These are phyloP conservation scores for Drosophila anomalata DNA, from an alignment of 2,888 invertebrate species.

Conservation along the genomic window DNA sequence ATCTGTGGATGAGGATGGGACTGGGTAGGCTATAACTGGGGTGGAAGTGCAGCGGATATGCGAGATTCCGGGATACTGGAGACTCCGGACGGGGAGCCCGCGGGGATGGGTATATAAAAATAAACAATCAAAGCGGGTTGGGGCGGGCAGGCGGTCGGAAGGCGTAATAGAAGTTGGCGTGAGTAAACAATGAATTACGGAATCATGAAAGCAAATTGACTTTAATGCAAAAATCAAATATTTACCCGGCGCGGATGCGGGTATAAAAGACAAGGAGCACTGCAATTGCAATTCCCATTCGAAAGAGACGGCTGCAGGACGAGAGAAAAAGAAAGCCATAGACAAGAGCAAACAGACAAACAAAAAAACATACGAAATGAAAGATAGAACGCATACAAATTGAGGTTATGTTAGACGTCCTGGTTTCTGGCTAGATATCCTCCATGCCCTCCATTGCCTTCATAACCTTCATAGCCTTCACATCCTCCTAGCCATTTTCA, in stretches of 20 bases:
- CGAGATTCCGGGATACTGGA: slow-evolving; percentile 53
- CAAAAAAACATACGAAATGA: slow-evolving; percentile 32
- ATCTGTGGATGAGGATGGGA: slow-evolving; percentile 21
- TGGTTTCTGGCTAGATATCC: slow-evolving; percentile 7
- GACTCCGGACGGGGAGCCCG: slow-evolving; percentile 1
- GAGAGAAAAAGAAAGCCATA: slow-evolving; percentile 8
- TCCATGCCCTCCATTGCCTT: neutral
- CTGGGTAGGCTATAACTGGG: slow-evolving; percentile 50
- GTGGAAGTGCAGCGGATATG: slow-evolving; percentile 73
- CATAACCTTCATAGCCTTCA: neutral
- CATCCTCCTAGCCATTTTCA: slow-evolving; percentile 18
- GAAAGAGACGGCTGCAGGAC: slow-evolving; percentile 6
- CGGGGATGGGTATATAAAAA: slow-evolving; percentile 35
- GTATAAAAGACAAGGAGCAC: slow-evolving; percentile 37
- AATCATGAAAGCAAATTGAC: slow-evolving; percentile 84
- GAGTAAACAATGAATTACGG: slow-evolving; percentile 84
- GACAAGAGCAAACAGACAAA: slow-evolving; percentile 23
- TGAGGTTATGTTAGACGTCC: slow-evolving; percentile 69
- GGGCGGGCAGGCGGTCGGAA: slow-evolving; percentile 24
- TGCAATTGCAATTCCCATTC: slow-evolving; percentile 65
- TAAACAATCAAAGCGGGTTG: slow-evolving; percentile 69
- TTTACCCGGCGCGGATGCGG: slow-evolving; percentile 78
- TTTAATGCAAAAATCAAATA: slow-evolving; percentile 84
- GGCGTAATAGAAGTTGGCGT: slow-evolving; percentile 80
- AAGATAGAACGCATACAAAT: slow-evolving; percentile 61